phyloP scores from a whole-genome alignment of 2,888 invertebrate genomes.

The Lasioglossum pauxillum region DNA sequence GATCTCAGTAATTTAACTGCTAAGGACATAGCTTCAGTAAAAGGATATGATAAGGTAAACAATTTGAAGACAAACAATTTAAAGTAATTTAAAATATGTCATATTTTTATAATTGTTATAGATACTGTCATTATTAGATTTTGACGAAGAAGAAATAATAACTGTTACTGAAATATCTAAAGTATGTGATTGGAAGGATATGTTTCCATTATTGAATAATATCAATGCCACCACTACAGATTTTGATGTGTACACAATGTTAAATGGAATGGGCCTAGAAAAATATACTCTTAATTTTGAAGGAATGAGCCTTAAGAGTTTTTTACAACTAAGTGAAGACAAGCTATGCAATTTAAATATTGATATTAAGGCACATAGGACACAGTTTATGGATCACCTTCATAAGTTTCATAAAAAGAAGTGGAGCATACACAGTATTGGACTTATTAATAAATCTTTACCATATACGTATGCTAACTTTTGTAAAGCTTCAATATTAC shows the following conservation, averaged over 20 bases:
- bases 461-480: constrained; percentile 70
- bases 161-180: constrained; percentile 72
- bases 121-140: constrained; percentile 71
- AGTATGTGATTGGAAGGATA: constrained; percentile 85
- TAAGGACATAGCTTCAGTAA: constrained; percentile 86
- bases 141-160: constrained; percentile 50
- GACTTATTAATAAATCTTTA: constrained; percentile 65
- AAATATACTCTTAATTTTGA: constrained; percentile 85
- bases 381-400: constrained; percentile 86
- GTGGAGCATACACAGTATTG: constrained; percentile 85
- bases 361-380: constrained; percentile 87
- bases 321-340: constrained; percentile 86
- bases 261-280: constrained; percentile 88
- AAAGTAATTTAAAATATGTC: constrained; percentile 13
- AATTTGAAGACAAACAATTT: constrained; percentile 13
- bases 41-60: constrained; percentile 85
- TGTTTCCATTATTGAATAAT: constrained; percentile 84
- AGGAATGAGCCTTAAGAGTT: constrained; percentile 86
- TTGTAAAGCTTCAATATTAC: neutral
- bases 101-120: constrained; percentile 46
- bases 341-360: constrained; percentile 87
- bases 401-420: constrained; percentile 87
- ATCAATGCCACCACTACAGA: constrained; percentile 64
- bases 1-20: constrained; percentile 86
- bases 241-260: constrained; percentile 86